phyloP scores from a whole-genome alignment of 2,797 vertebrate species.

The Bradypodion ventrale region DNA sequence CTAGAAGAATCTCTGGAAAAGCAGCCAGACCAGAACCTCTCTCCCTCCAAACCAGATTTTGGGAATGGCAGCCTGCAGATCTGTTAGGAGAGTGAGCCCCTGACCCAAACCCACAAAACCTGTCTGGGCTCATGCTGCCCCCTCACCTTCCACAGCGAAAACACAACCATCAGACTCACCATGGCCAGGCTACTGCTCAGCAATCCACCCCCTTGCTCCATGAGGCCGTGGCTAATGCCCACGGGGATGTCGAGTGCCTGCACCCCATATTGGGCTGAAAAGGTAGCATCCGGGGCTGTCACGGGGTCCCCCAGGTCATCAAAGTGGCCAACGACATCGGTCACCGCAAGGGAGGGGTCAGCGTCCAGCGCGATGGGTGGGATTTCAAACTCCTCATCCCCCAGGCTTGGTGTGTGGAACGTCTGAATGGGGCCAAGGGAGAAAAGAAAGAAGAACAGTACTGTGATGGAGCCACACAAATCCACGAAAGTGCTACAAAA shows the following conservation, averaged over 20 bases:
- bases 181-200: slow-evolving; percentile 71
- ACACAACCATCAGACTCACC: slow-evolving; percentile 60
- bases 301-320: slow-evolving; percentile 83
- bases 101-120: background rate
- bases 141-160: background rate
- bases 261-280: slow-evolving; percentile 74
- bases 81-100: background rate
- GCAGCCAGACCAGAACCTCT: background rate
- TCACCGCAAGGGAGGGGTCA: slow-evolving; percentile 86
- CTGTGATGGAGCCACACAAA: no score
- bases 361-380: slow-evolving; percentile 90
- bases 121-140: background rate
- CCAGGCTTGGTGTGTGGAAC: slow-evolving; percentile 92
- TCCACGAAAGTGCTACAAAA: no score
- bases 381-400: slow-evolving; percentile 96
- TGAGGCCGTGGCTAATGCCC: slow-evolving; percentile 72
- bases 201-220: slow-evolving; percentile 74
- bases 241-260: slow-evolving; percentile 76
- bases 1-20: no score
- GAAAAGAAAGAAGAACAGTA: no score
- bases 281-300: slow-evolving; percentile 67
- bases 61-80: no score
- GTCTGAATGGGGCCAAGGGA: slow-evolving; percentile 69
- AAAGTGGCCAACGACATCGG: slow-evolving; percentile 89
- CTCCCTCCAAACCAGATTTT: background rate